Percentiles rank a stretch among this genome's conserved stretches.
These are phyloP conservation scores for Percopsis omiscomaycus DNA, from an alignment of 2,797 vertebrate species.

Conservation along the genomic window DNA sequence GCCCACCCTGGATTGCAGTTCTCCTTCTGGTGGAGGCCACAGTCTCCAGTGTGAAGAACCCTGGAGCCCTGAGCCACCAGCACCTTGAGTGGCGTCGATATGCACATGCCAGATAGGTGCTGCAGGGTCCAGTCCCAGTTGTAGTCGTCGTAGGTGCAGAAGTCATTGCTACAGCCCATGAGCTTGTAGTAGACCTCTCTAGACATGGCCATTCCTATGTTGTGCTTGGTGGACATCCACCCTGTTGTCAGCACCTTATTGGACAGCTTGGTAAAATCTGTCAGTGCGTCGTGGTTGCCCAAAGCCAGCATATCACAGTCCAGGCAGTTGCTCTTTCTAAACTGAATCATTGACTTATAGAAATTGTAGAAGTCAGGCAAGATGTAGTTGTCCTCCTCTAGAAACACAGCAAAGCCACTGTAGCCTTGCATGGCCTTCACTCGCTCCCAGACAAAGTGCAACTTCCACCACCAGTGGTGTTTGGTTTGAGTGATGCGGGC, in stretches of 20 bases:
- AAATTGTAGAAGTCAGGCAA: constrained; percentile 77
- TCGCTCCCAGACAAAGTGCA: constrained; percentile 83
- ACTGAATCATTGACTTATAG: constrained; percentile 67
- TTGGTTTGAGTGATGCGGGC: constrained; percentile 79
- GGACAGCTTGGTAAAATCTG: constrained; percentile 56
- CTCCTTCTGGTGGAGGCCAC: constrained; percentile 77
- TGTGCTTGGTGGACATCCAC: constrained; percentile 80
- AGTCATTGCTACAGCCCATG: constrained; percentile 77
- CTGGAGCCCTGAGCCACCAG: constrained; percentile 70
- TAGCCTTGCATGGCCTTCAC: constrained; percentile 74
- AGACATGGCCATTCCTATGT: constrained; percentile 78
- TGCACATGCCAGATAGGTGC: constrained; percentile 78
- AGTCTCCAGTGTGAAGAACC: constrained; percentile 79
- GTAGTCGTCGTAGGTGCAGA: constrained; percentile 83
- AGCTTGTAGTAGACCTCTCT: constrained; percentile 81
- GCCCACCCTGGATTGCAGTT: constrained; percentile 72
- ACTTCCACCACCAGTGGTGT: constrained; percentile 86
- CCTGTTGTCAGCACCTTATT: constrained; percentile 68
- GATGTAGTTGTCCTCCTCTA: constrained; percentile 83
- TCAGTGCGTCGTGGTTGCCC: constrained; percentile 72
- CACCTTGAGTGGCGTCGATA: constrained; percentile 78
- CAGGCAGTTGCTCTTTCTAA: constrained; percentile 60
- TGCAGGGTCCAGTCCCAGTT: constrained; percentile 88
- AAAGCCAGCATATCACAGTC: constrained; percentile 77
- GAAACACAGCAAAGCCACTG: constrained; percentile 68